Base-by-base conservation (phyloP, 2,888 invertebrate species). In the Hofmannophila pseudospretella region DNA sequence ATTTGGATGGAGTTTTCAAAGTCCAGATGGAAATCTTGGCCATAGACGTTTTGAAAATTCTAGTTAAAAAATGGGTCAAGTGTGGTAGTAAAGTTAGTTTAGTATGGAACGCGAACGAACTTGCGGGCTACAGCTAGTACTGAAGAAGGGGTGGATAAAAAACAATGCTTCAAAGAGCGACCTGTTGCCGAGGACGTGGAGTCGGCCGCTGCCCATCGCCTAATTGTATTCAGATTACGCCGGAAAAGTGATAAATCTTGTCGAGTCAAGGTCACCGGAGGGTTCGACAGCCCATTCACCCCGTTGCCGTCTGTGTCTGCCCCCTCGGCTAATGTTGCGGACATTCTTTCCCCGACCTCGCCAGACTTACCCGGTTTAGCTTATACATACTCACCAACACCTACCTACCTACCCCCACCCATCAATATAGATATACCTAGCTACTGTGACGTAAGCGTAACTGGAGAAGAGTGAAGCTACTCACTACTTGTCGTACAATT, bases 151-250 rank as follows among this genome's bases (percentile, higher is more conserved):
- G 2, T 27, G 4, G 11, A 27, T 23, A 23, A 23, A 7, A 12
- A 12, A 10, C 10, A 10, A 12, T 27, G 10, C 27, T 49, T 19
- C 31, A 58, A 67, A 60, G 49, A 42, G 47, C 51, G 52, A 79
- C 75, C 72, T 77, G 78, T 75, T 79, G 79, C 72, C 46, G 54
- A 45, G 41, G n/a, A 49, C 54, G 59, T 54, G 64, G 67, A 61
- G 61, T 66, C 66, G 56, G 53, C 62, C 53, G 61, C 66, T 76
- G 75, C 65, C 75, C 72, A 72, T 64, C 68, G 66, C 67, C 73
- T 80, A 85, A 84, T 84, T 80, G 81, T 79, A 78, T 82, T 85
- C 79, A 80, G 77, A 82, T 80, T 76, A 79, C 76, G 67, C 72
- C 70, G 73, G 78, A 80, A 80, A 73, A 77, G 79, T 80, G 78